phyloP scores from a whole-genome alignment of 2,888 invertebrate genomes.

The Pyrrhia umbra region DNA sequence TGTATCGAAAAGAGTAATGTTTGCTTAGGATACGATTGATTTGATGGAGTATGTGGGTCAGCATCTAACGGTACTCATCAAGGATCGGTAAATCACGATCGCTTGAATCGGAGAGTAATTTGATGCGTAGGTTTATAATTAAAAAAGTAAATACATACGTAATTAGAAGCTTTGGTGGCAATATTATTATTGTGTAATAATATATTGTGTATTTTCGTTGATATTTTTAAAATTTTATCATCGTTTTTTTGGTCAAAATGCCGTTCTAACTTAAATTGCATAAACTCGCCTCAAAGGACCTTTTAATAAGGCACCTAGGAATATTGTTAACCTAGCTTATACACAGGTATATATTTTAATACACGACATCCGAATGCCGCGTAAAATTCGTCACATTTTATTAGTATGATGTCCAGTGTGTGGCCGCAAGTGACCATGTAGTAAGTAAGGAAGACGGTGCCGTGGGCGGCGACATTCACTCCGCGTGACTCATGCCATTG shows the following conservation, averaged over 20 bases:
- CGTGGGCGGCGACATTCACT: slow-evolving; percentile 69
- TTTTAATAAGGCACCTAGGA: neutral
- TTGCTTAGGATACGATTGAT: slow-evolving; percentile 60
- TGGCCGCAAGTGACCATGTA: slow-evolving; percentile 61
- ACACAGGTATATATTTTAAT: slow-evolving; percentile 1
- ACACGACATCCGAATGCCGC: slow-evolving; percentile 18
- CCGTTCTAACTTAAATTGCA: neutral
- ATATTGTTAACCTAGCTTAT: neutral
- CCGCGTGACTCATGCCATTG: slow-evolving; percentile 67
- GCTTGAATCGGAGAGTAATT: slow-evolving; percentile 36
- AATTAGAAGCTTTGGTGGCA: slow-evolving; percentile 25
- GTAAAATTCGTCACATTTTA: slow-evolving; percentile 56
- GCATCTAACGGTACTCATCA: slow-evolving; percentile 53
- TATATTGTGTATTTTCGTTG: too few species aligned
- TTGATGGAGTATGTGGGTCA: slow-evolving; percentile 45
- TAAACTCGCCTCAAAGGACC: neutral
- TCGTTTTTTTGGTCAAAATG: neutral
- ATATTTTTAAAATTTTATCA: too few species aligned
- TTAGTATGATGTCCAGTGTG: slow-evolving; percentile 51
- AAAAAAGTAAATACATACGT: slow-evolving; percentile 24
- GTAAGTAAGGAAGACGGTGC: slow-evolving; percentile 64
- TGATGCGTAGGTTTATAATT: slow-evolving; percentile 32
- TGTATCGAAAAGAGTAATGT: slow-evolving; percentile 44
- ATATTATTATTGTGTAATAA: neutral
- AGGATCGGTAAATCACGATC: slow-evolving; percentile 48